These are phyloP conservation scores for Mormyrops boulengeri DNA, from an alignment of 2,797 vertebrate genomes.

Conservation along the genomic window DNA sequence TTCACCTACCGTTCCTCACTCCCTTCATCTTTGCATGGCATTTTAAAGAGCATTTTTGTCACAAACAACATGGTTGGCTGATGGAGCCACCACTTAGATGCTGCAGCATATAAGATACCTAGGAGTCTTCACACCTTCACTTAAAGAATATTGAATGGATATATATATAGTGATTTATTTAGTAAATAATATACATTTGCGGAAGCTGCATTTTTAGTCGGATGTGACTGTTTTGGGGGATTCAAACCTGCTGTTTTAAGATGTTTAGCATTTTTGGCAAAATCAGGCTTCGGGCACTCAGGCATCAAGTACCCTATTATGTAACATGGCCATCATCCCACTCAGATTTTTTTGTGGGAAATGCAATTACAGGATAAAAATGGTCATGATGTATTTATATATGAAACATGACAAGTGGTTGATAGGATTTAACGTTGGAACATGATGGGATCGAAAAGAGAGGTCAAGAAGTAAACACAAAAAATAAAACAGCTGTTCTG, in stretches of 20 bases:
- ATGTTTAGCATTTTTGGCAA: background rate
- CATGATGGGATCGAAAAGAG: background rate
- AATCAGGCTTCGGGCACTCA: background rate
- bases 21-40: background rate
- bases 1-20: background rate
- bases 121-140: background rate
- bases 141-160: background rate
- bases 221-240: background rate
- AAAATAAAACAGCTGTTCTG: background rate
- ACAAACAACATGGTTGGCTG: background rate
- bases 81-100: background rate
- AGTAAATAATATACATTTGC: background rate
- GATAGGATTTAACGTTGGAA: background rate
- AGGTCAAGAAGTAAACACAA: background rate
- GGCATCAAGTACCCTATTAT: background rate
- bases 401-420: background rate
- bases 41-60: background rate
- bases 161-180: background rate
- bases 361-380: background rate
- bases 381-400: constrained; percentile 1
- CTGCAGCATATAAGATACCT: background rate
- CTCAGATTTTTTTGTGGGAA: background rate
- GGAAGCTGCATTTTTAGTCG: background rate
- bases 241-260: background rate
- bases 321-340: background rate